Evolutionary conservation across 2,797 vertebrate genomes (phyloP), one percentile per base, ranked within the genome.

Genomic region (Pseudopleuronectes americanus): DNA sequence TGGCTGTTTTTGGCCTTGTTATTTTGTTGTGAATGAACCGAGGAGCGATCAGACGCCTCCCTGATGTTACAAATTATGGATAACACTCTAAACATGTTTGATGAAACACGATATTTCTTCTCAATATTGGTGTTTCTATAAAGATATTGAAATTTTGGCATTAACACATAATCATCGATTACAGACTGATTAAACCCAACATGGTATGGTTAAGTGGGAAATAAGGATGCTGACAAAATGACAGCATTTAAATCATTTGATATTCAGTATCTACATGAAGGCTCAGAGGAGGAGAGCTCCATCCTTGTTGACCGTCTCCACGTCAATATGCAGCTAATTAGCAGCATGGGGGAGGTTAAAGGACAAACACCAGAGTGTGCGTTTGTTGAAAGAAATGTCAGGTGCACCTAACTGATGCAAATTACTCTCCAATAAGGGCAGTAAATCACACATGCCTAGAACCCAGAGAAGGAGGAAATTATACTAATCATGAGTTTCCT

Each of bases 321-420:
- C 23, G 19, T 56, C 41, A 31, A 23, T 49, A 55, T 4, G 38
- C n/a, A 58, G 61, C 65, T 74, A 59, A 88, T 88, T 65, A 73
- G 63, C 77, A 68, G 74, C 73, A 71, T 52, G 24, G 61, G 24
- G 55, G 69, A 31, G 22, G 16, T 52, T 4, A 31, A 74, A 73
- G 68, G 64, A 57, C 23, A 48, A 64, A 64, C 26, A 12, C 3
- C 3, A 24, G 16, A 16, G 12, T 53, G 23, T 1, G 4, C n/a
- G 22, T 59, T 59, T 17, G 36, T 28, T 54, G 8, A 68, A 14
- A 52, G 33, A 54, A 48, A 49, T 22, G 36, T 53, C 49, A 56
- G 45, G 5, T 3, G 22, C 66, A 60, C 68, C 51, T 10, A 38
- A 43, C 43, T 24, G 22, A 57, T 51, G 62, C 17, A 22, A 62